Conservation (phyloP, 2,888 invertebrate species). For the Acleris cristana region DNA sequence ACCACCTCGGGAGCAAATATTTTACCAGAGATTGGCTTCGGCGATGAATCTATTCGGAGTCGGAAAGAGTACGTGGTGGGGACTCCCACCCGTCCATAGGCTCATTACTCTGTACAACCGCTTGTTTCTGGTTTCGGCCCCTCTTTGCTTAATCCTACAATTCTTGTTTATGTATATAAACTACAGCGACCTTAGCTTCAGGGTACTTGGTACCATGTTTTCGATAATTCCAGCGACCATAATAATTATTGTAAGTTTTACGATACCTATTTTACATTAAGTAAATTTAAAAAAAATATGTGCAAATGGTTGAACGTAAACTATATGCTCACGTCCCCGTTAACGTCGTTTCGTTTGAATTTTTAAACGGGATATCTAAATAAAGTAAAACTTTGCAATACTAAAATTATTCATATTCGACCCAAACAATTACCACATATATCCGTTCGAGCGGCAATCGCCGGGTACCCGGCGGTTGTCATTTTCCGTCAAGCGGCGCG, state of each 20-base stretch:
- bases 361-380: no score
- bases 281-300: background rate
- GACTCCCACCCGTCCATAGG: constrained; percentile 1
- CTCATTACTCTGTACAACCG: background rate
- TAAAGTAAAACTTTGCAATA: no score
- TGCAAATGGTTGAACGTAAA: background rate
- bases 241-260: background rate
- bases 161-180: constrained; percentile 19
- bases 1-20: constrained; percentile 19
- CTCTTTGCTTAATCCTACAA: constrained; percentile 10
- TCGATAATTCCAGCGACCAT: constrained; percentile 26
- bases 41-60: constrained; percentile 7
- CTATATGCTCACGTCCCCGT: background rate
- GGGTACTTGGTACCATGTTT: constrained; percentile 30
- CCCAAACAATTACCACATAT: no score
- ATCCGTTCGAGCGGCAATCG: no score
- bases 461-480: no score
- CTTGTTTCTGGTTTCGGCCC: background rate
- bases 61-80: constrained; percentile 27
- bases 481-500: no score
- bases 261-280: background rate
- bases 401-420: no score
- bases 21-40: constrained; percentile 16
- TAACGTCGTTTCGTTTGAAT: no score
- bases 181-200: constrained; percentile 18